Evolutionary conservation across 2,888 invertebrate genomes (phyloP).

Genomic region (Tenthredo scrophulariae): DNA sequence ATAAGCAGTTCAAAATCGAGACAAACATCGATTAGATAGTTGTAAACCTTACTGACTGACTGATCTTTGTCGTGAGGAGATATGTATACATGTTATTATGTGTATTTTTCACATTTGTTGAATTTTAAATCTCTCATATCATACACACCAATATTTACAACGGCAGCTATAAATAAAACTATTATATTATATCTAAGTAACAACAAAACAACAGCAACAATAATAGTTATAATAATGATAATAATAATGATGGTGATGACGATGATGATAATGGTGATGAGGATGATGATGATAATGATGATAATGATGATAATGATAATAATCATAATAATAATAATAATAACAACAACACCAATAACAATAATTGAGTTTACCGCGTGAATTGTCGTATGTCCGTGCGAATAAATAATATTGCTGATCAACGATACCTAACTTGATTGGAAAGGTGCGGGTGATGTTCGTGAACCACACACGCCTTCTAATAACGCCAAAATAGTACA

Average conservation of each 20-base stretch:
- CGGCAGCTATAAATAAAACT: constrained; percentile 30
- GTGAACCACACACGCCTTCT: not conserved
- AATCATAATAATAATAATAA: not conserved
- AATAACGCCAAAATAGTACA: constrained; percentile 43
- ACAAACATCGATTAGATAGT: constrained; percentile 46
- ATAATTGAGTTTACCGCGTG: not conserved
- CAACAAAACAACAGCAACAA: not conserved
- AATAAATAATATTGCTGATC: not conserved
- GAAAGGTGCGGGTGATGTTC: not conserved
- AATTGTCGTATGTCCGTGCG: not conserved
- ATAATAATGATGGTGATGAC: not conserved
- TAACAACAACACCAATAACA: not conserved
- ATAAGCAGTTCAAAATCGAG: not conserved
- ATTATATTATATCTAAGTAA: not conserved
- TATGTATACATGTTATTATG: not conserved
- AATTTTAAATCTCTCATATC: not conserved
- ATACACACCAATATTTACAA: not conserved
- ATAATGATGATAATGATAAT: not conserved
- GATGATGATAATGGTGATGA: not conserved
- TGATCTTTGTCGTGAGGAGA: constrained; percentile 14
- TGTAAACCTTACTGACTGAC: not conserved
- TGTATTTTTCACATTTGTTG: constrained; percentile 1
- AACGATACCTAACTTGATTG: not conserved
- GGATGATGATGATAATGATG: not conserved
- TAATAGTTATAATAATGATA: not conserved